Evolutionary conservation across 2,888 invertebrate genomes (phyloP).

Genomic region (Muscina levida): DNA sequence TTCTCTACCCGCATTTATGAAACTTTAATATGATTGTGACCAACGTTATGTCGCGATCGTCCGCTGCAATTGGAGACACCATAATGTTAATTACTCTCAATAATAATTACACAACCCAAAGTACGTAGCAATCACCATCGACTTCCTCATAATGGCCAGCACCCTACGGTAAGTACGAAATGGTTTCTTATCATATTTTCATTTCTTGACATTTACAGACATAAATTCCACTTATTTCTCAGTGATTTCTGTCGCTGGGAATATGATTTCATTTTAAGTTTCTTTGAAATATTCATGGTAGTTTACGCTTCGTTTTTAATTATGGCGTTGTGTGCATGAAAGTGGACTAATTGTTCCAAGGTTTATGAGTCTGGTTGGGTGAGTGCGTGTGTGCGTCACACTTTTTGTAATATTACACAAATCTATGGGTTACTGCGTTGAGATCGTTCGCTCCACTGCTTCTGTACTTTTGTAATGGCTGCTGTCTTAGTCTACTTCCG

Average conservation of each 20-base stretch:
- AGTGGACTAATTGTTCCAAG: neutral
- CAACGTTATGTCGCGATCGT: neutral
- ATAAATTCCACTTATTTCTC: no score
- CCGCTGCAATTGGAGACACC: neutral
- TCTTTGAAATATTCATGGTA: no score
- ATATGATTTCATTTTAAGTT: no score
- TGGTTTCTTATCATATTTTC: no score
- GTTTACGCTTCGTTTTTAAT: no score
- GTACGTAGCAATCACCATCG: no score
- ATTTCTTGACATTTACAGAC: no score
- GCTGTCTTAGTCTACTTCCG: neutral
- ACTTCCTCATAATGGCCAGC: no score
- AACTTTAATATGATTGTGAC: neutral
- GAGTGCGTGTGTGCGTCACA: neutral
- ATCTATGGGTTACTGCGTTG: neutral
- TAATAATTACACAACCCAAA: neutral
- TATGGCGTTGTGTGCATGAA: neutral
- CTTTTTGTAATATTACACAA: neutral
- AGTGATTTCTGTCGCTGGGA: no score
- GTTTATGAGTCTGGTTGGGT: neutral
- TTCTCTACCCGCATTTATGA: neutral
- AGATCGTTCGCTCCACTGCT: neutral
- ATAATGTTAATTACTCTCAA: neutral
- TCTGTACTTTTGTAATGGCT: neutral
- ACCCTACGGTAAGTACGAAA: no score